Conservation (phyloP, 2,113 vertebrate genomes). For the Promerops cafer region DNA sequence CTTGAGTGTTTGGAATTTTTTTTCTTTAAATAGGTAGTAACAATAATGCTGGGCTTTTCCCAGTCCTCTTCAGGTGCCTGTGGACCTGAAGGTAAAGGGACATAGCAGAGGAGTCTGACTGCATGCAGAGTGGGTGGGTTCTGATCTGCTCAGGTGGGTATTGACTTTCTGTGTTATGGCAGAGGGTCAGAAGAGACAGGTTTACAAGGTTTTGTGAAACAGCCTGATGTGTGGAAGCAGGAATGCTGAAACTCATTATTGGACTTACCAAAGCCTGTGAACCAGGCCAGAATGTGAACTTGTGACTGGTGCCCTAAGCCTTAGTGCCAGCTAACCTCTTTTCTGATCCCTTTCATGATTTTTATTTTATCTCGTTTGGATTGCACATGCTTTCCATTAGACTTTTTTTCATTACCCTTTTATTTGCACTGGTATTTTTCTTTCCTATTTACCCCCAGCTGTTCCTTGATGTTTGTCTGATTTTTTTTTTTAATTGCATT, state of each 20-base stretch:
- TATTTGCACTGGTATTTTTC: not conserved
- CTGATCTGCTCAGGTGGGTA: not conserved
- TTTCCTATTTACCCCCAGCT: not conserved
- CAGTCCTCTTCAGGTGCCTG: not conserved
- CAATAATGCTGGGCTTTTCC: not conserved
- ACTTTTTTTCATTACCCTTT: not conserved
- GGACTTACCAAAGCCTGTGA: fast-evolving
- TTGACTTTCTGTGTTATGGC: not conserved
- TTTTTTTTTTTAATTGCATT: not conserved
- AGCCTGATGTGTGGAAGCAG: not conserved
- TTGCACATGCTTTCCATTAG: not conserved
- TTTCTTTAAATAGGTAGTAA: not conserved
- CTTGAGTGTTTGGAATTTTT: not conserved
- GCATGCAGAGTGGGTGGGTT: not conserved
- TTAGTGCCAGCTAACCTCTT: not conserved
- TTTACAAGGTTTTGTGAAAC: not conserved
- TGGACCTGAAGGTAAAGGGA: not conserved
- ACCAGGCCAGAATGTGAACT: not conserved
- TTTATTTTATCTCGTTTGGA: not conserved
- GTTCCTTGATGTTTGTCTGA: not conserved
- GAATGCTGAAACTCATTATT: not conserved
- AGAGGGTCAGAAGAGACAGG: not conserved
- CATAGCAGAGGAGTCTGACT: not conserved
- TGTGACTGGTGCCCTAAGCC: not conserved
- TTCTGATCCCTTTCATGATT: not conserved